phyloP scores from a whole-genome alignment of 2,113 vertebrate genomes.

The Montifringilla adamsi region DNA sequence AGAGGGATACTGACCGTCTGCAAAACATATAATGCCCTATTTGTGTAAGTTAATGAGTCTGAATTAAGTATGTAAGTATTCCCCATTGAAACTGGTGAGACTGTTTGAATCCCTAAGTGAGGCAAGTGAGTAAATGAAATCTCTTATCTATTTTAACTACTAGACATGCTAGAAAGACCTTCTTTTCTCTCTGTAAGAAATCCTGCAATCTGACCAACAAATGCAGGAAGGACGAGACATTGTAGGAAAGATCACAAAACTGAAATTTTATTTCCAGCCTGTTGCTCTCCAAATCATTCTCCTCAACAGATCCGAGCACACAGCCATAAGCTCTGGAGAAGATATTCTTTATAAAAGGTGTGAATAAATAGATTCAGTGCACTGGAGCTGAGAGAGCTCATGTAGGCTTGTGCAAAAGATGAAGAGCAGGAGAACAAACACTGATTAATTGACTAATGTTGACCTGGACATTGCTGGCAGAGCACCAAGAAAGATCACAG shows the following conservation, averaged over 20 bases:
- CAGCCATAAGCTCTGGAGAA: background rate
- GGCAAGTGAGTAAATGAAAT: background rate
- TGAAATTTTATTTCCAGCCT: background rate
- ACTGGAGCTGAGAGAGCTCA: background rate
- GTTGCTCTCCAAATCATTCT: background rate
- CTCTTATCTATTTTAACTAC: background rate
- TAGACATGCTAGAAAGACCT: background rate
- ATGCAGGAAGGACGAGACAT: background rate
- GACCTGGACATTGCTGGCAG: background rate
- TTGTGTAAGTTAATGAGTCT: background rate
- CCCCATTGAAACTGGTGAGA: background rate
- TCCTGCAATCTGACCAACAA: background rate
- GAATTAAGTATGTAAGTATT: background rate
- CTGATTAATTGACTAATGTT: background rate
- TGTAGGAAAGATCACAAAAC: background rate
- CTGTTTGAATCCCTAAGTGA: background rate
- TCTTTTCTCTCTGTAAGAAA: background rate
- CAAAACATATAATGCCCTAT: background rate
- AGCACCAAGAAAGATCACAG: background rate
- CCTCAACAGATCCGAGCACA: background rate
- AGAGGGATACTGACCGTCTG: background rate
- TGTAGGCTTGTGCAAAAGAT: fast-evolving
- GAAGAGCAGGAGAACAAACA: background rate
- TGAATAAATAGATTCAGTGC: background rate
- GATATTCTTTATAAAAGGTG: background rate